phyloP scores from a whole-genome alignment of 2,797 vertebrate genomes.

The Cacajao melanocephalus region DNA sequence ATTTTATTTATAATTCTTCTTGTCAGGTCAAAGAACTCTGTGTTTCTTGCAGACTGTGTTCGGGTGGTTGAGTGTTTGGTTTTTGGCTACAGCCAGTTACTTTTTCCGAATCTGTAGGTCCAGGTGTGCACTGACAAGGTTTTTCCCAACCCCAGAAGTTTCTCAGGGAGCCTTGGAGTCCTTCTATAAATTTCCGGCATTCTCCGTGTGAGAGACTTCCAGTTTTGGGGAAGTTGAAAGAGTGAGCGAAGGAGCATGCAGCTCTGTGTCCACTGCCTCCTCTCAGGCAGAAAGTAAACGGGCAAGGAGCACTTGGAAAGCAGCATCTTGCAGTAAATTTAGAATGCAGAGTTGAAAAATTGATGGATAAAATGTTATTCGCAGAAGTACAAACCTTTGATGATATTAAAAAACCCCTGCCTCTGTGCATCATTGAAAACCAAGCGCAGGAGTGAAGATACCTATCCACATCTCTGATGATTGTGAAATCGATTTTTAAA shows the following conservation, averaged over 20 bases:
- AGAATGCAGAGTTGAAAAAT: not conserved
- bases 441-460: not conserved
- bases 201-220: not conserved
- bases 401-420: not conserved
- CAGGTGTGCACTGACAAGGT: slow-evolving; percentile 52
- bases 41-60: slow-evolving; percentile 71
- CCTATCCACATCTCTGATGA: not conserved
- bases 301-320: not conserved
- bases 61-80: slow-evolving; percentile 49
- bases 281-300: not conserved
- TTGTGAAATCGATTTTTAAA: slow-evolving; percentile 15
- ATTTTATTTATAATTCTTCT: slow-evolving; percentile 74
- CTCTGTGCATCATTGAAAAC: not conserved
- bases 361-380: not conserved
- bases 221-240: not conserved
- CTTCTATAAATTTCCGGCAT: not conserved
- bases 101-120: slow-evolving; percentile 65
- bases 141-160: slow-evolving; percentile 34
- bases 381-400: not conserved
- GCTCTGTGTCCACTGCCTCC: not conserved
- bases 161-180: not conserved
- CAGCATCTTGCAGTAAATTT: not conserved
- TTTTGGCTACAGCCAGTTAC: slow-evolving; percentile 58
- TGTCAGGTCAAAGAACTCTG: slow-evolving; percentile 72
- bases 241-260: fast-evolving